Evolutionary conservation across 2,113 vertebrate genomes (phyloP), one percentile per base, ranked within the genome.

Genomic region (Entelurus aequoreus): DNA sequence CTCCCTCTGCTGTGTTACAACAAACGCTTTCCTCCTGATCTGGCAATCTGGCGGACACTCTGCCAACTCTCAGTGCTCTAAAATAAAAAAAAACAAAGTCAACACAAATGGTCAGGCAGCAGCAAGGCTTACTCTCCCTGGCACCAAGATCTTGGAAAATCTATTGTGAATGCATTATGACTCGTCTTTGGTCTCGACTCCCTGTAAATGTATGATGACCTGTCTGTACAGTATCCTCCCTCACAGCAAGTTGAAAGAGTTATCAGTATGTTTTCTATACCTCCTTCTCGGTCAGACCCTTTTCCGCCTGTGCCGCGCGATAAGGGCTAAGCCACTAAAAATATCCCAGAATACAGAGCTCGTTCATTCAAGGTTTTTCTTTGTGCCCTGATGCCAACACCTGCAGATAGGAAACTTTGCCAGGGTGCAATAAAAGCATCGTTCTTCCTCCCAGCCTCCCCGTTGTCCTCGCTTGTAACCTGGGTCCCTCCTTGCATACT

Each of bases 261-360:
- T 76, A 83, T 71, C 65, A 73, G 53, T 65, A 63, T 47, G 40
- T 73, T 72, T 80, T 72, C 75, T 77, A 77, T 80, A 81, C 78
- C 79, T 81, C 79, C 75, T 60, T 74, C 53, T 9, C 42, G 68
- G 71, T 60, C 67, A 60, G 72, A 75, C 74, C 64, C 60, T 54
- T 63, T 46, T 38, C 69, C 76, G 76, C 78, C 84, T 88, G 86
- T 77, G 69, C 12, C 54, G 70, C 54, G 76, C 76, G 85, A 87
- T 88, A 88, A 87, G 77, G 71, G 49, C 71, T 48, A 7, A 46
- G 59, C 19, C 64, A 66, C 80, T 85, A 84, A 87, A 87, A 87
- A 84, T 88, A 85, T 44, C 54, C 10, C 3, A 1, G 42, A 42
- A 44, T 66, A 69, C 66, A 70, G 71, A 78, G 69, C 65, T 59